Conservation (phyloP, 2,113 vertebrate species). For the Megaceryle maxima region DNA sequence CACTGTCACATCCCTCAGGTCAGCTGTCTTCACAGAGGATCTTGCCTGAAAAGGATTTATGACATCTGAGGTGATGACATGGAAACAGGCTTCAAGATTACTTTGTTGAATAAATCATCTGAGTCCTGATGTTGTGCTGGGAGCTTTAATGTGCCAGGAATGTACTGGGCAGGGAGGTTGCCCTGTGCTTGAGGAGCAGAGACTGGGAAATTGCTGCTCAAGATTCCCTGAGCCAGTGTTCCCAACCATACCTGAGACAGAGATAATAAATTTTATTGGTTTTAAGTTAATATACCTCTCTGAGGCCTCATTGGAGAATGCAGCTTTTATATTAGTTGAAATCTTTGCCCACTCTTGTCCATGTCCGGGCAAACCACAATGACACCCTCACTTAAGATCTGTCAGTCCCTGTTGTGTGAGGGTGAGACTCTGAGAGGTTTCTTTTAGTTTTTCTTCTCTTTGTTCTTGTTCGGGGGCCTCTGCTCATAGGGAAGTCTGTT, state of each 20-base stretch:
- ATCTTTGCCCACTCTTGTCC: background rate
- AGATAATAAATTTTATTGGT: background rate
- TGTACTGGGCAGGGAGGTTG: background rate
- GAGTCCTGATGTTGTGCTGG: background rate
- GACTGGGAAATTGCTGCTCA: fast-evolving
- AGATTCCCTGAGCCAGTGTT: background rate
- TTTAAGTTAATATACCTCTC: background rate
- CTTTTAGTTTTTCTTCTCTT: background rate
- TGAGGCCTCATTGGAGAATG: background rate
- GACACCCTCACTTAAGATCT: fast-evolving
- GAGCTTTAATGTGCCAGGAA: background rate
- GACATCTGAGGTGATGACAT: background rate
- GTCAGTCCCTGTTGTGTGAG: background rate
- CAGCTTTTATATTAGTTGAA: background rate
- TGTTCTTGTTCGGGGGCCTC: background rate
- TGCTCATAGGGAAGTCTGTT: background rate
- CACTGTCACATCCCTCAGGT: background rate
- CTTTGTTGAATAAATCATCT: background rate
- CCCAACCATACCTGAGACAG: background rate
- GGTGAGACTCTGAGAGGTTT: background rate
- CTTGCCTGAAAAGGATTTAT: background rate
- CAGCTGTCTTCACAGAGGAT: background rate
- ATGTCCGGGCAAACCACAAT: background rate
- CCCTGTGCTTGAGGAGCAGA: background rate
- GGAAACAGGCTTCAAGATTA: background rate